Base-by-base conservation (phyloP, 2,888 invertebrate genomes). In the Drosophila testacea region DNA sequence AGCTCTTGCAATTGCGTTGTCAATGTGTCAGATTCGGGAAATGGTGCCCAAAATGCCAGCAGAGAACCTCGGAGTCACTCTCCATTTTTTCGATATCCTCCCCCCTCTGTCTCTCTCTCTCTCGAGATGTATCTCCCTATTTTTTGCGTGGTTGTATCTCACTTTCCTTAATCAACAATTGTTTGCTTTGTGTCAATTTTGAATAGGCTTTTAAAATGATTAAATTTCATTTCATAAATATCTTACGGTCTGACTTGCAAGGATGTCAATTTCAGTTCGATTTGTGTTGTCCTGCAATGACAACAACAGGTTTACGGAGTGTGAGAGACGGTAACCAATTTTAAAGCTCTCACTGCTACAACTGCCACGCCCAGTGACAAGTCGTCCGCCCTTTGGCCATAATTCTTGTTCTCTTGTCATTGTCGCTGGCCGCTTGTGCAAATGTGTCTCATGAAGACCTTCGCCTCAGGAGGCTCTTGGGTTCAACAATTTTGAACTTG, bases 191-290 rank as follows among this genome's bases (percentile, higher is more conserved):
- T 78, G 77, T 81, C 82, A 73, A 72, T 73, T 81, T 66, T 70
- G 73, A 81, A 79, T 81, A 63, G 75, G 83, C 84, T 85, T 84
- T 85, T 77, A 84, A 73, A 86, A 81, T 83, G 84, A 85, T 85
- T 85, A 86, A 83, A 84, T 85, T 86, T 84, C 82, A 75, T 77
- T 75, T 81, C 70, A 62, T 71, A 81, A 77, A 75, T 69, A 77
- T 78, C 75, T 62, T 39, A 67, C 41, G 55, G 46, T 44, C 27
- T 39, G 48, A 38, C 48, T 36, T 41, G 50, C 41, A 60, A 36
- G 65, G 50, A 73, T 70, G 81, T 83, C 69, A 75, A 68, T 77
- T 73, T 82, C 69, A n/a, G 16, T 64, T 70, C 54, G 65, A 77
- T 69, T 70, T 55, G 48, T 28, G 38, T 55, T 42, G 57, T 59